Percentiles rank a stretch among this genome's conserved stretches.
Evolutionary conservation across 2,113 vertebrate species (phyloP).

Genomic region (Otis tarda): DNA sequence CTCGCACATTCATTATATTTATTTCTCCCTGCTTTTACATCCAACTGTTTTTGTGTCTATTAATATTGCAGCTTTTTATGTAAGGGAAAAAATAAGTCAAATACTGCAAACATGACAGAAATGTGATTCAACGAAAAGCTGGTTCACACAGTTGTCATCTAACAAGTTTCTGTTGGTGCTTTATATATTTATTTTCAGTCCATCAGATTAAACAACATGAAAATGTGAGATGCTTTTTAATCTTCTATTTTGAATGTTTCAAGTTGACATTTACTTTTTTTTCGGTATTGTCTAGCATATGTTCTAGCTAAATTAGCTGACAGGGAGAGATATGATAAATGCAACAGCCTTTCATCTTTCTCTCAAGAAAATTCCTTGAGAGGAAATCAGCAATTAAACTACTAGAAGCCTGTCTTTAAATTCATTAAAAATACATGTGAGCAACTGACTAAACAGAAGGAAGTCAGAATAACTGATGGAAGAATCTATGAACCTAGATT

Average conservation of each 20-base stretch:
- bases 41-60: background rate
- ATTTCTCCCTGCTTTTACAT: background rate
- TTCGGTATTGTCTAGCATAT: background rate
- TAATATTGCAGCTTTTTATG: background rate
- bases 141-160: background rate
- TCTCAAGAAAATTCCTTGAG: background rate
- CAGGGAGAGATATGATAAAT: background rate
- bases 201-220: background rate
- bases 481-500: background rate
- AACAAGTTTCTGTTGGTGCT: background rate
- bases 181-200: slow-evolving; percentile 5
- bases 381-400: slow-evolving; percentile 14
- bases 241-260: background rate
- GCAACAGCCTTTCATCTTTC: slow-evolving; percentile 13
- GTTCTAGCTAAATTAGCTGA: slow-evolving; percentile 27
- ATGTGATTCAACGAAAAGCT: background rate
- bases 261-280: background rate
- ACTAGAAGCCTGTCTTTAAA: slow-evolving; percentile 13
- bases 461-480: background rate
- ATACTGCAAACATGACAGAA: background rate
- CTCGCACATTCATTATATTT: background rate
- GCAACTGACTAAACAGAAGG: background rate
- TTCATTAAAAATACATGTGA: slow-evolving; percentile 16
- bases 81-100: background rate
- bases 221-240: background rate